Evolutionary conservation across 2,113 vertebrate genomes (phyloP), one percentile per base, ranked within the genome.

Genomic region (Myanophis thanlyinensis): DNA sequence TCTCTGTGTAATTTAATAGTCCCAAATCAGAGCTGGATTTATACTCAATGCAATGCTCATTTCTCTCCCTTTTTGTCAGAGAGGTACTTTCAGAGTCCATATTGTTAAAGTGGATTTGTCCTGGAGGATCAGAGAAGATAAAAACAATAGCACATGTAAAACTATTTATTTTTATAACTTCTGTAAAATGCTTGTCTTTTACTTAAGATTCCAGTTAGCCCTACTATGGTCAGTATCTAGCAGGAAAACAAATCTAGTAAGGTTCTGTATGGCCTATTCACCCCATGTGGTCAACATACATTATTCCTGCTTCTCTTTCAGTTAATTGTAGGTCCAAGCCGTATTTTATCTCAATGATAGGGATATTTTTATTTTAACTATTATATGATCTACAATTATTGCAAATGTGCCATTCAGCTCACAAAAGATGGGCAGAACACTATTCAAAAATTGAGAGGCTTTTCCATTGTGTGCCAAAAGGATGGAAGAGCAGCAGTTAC

Each of bases 401-500:
- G 73, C 35, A 80, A 44, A 80, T 80, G 35, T 80, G 73, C 35
- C 35, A 44, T 80, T 80, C 35, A 44, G 35, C 35, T 46, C 47
- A 49, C 8, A 22, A 84, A 11, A 11, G 46, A 89, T 47, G 3
- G 67, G 35, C 44, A 92, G 62, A 88, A 44, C 56, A 49, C 84
- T 49, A n/a, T 48, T 87, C 46, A 87, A 85, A 48, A 86, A 73
- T 0, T 8, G 90, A 91, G 94, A 47, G 59, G 89, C 6, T 94
- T 27, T 94, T 25, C 2, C 0, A 56, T 86, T 92, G 89, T 13
- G 0, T n/a, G 91, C 91, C 95, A 94, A 93, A 96, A 96, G 89
- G 93, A 94, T 90, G 52, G 95, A 96, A 93, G 97, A 97, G 96
- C 54, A 0, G 90, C 90, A 0, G 56, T 95, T 90, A 95, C 95